Conservation (phyloP, 2,797 vertebrate species). For the Myotis myotis region DNA sequence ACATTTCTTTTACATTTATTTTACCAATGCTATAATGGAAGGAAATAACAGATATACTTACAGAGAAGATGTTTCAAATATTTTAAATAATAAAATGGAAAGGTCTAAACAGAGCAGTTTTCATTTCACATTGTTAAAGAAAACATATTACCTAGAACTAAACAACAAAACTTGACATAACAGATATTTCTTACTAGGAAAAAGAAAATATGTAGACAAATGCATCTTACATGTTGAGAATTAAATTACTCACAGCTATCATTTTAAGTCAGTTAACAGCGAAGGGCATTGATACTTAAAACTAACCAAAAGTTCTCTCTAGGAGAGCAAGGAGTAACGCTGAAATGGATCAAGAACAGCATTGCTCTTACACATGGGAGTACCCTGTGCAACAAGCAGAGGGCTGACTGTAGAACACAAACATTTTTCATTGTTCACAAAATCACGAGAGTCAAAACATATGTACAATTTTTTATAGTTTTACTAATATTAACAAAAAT, state of each 20-base stretch:
- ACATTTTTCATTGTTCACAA: background rate
- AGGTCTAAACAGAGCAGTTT: conserved; percentile 1
- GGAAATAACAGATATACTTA: conserved; percentile 32
- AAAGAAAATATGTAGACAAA: conserved; percentile 31
- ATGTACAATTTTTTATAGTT: background rate
- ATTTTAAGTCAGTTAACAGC: conserved; percentile 43
- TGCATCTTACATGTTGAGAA: conserved; percentile 1
- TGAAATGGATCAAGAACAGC: background rate
- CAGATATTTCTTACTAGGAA: conserved; percentile 43
- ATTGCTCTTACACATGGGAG: background rate
- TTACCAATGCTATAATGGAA: conserved; percentile 26
- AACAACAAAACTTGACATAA: conserved; percentile 14
- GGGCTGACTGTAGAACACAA: background rate
- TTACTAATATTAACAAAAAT: conserved; percentile 33
- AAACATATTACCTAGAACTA: conserved; percentile 34
- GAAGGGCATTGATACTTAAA: conserved; percentile 27
- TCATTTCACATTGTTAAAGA: conserved; percentile 33
- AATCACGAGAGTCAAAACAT: background rate
- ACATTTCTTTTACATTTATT: conserved; percentile 29
- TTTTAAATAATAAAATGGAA: conserved; percentile 48
- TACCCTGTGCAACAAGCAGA: background rate
- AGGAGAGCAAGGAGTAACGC: background rate
- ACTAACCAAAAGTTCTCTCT: background rate
- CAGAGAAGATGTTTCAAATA: conserved; percentile 41
- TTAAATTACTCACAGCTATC: conserved; percentile 7